phyloP scores from a whole-genome alignment of 2,797 vertebrate species.

The Falco concolor region DNA sequence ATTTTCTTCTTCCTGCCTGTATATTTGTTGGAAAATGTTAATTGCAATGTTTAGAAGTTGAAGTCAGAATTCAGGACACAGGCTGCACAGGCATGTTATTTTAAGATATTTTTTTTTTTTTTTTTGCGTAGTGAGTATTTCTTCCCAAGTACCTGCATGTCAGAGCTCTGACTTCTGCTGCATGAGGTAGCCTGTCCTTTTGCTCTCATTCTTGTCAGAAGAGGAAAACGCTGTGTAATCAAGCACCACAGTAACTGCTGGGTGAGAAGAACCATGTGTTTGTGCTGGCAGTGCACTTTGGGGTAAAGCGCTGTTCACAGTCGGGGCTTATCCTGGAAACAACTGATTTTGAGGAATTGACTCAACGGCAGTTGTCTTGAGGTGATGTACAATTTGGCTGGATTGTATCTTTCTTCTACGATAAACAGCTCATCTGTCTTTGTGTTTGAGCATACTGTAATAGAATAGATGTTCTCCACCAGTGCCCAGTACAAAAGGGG shows the following conservation, averaged over 20 bases:
- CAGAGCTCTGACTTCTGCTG: neutral
- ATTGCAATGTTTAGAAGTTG: neutral
- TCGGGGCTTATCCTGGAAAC: neutral
- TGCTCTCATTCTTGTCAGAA: neutral
- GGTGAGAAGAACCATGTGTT: neutral
- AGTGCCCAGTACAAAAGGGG: neutral
- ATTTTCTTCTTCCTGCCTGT: neutral
- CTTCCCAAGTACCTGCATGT: neutral
- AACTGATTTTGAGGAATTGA: neutral
- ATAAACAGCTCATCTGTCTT: neutral
- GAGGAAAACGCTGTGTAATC: neutral
- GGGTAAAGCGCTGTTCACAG: neutral
- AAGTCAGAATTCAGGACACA: neutral
- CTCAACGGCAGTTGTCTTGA: neutral
- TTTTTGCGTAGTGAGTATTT: neutral
- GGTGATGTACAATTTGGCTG: neutral
- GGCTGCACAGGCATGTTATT: neutral
- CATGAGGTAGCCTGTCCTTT: neutral
- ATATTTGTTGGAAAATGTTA: neutral
- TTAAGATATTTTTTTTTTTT: neutral
- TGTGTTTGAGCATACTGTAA: neutral
- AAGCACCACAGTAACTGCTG: neutral
- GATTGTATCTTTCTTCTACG: neutral
- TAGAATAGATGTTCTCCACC: neutral
- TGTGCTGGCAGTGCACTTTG: neutral